A percentile compares a stretch with the other conserved stretches of the same genome.
phyloP scores from a whole-genome alignment of 1,140 invertebrate species.

The Lineus longissimus region DNA sequence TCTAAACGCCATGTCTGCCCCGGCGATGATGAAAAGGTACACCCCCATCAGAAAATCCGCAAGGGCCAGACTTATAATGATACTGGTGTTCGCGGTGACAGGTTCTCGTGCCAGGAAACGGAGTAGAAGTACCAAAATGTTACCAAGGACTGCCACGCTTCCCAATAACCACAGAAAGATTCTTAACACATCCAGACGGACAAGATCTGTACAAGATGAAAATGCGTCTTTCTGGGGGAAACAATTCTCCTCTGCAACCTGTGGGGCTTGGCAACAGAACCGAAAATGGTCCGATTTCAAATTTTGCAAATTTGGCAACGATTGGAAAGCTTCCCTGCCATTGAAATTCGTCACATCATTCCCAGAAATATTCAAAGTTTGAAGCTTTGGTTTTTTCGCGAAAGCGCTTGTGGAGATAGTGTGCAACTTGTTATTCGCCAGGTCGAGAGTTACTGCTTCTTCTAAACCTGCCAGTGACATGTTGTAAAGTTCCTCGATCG shows the following conservation, averaged over 20 bases:
- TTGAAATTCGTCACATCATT: not conserved
- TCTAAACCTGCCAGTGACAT: constrained; percentile 5
- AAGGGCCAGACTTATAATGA: constrained; percentile 31
- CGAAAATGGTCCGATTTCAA: constrained; percentile 17
- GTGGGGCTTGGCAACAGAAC: constrained; percentile 28
- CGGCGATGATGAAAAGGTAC: constrained; percentile 38
- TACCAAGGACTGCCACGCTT: constrained; percentile 23
- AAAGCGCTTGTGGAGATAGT: not conserved
- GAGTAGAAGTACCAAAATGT: constrained; percentile 23
- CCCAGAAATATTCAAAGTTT: not conserved
- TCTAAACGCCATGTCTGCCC: constrained; percentile 29
- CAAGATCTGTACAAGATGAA: constrained; percentile 29
- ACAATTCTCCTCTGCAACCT: constrained; percentile 21
- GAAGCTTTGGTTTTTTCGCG: not conserved
- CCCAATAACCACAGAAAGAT: constrained; percentile 30
- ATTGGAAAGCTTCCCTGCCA: too few relatives aligned
- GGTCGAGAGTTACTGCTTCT: not conserved
- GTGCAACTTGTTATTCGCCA: constrained; percentile 13
- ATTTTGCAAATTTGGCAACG: not conserved
- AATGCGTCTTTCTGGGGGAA: constrained; percentile 23
- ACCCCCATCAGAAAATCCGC: constrained; percentile 42
- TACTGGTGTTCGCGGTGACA: constrained; percentile 15
- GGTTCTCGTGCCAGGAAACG: constrained; percentile 12
- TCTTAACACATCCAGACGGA: constrained; percentile 23
- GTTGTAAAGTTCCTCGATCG: too few relatives aligned